Evolutionary conservation across 2,888 invertebrate species (phyloP), one percentile per base, ranked within the genome.

Genomic region (Zele albiditarsus): DNA sequence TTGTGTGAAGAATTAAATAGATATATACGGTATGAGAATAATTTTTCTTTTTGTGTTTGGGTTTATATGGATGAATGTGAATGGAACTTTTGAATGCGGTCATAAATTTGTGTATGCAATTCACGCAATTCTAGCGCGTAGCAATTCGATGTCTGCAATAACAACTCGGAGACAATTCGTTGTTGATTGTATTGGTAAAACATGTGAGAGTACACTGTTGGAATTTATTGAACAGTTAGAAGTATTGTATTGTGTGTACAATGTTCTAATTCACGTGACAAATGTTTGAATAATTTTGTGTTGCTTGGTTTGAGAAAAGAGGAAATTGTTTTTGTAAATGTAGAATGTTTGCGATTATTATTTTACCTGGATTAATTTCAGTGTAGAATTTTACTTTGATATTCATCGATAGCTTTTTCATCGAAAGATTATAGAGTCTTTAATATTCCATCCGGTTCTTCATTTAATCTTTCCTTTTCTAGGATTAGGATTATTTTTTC

Each of bases 51-150:
- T 38, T 12, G 38, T 38, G 60, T 49, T 14, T 27, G 20, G 53
- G 8, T 68, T 68, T 20, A 49, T 46, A 49, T 65, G 71, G 73
- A 2, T 53, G 65, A 38, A 58, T 46, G 63, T 31, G 33, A 63
- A 33, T n/a, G n/a, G 6, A 16, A 25, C 60, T 60, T 27, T 63
- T 38, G 8, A 63, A 38, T 63, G n/a, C 31, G 38, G 38, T 63
- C 63, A 31, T 57, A 53, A 31, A 27, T 76, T 76, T 77, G 42
- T 31, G 65, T 66, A 80, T 80, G 74, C 77, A 71, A 33, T 27
- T 70, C 79, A 79, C 78, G 78, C 67, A 60, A 66, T 71, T 75
- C 33, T 75, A 76, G 69, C 75, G 77, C 80, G 74, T 77, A 74
- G 71, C 66, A 73, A 69, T 77, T 78, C 74, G 62, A 77, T 69